Percentiles rank a stretch among this genome's conserved stretches.
Evolutionary conservation across 2,888 invertebrate genomes (phyloP).

Genomic region (Baronia brevicornis): DNA sequence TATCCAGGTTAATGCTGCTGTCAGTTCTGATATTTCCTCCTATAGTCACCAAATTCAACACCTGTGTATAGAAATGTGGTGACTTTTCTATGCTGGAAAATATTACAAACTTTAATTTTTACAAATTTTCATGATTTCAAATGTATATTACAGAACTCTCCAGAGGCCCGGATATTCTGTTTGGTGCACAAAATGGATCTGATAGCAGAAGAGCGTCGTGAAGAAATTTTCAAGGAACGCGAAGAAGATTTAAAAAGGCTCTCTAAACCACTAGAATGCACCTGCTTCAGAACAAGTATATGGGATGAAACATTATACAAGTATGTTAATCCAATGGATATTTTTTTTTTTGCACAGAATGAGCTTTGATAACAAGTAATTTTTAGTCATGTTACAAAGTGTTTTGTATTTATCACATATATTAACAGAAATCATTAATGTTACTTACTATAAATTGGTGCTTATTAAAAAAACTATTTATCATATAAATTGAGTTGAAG

Average conservation of each 20-base stretch:
- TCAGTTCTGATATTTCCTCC: no score
- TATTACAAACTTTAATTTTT: not conserved
- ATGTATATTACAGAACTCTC: slow-evolving; percentile 90
- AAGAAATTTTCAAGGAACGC: slow-evolving; percentile 91
- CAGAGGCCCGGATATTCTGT: slow-evolving; percentile 98
- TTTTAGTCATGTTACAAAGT: no score
- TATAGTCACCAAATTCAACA: no score
- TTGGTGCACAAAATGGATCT: slow-evolving; percentile 99
- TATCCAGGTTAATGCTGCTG: no score
- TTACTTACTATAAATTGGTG: no score
- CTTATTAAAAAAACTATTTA: no score
- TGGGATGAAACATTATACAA: slow-evolving; percentile 99
- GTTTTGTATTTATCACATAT: not conserved
- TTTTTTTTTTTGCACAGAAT: not conserved
- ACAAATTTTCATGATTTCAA: not conserved
- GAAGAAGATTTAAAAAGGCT: slow-evolving; percentile 92
- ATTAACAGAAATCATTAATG: no score
- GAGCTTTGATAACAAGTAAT: no score
- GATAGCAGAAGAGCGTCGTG: slow-evolving; percentile 95
- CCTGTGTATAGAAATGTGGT: not conserved
- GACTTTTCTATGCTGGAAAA: not conserved
- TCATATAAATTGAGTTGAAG: no score
- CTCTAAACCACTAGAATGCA: slow-evolving; percentile 93
- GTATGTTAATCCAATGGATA: no score
- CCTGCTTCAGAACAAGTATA: slow-evolving; percentile 98